Evolutionary conservation across 2,797 vertebrate genomes (phyloP), one percentile per base, ranked within the genome.

Genomic region (Caiman crocodilus): DNA sequence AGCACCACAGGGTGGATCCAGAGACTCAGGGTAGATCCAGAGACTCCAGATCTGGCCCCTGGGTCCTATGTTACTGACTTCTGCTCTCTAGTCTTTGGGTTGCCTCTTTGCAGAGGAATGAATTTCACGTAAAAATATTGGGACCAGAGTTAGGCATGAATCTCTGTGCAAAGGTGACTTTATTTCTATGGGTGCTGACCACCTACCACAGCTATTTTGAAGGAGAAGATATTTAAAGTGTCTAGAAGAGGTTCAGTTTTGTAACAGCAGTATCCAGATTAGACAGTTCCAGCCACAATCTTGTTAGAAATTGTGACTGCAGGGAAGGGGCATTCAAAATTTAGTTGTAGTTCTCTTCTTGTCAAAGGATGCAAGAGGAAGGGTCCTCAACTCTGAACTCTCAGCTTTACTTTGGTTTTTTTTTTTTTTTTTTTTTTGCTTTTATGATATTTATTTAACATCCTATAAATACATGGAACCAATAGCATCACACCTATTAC

Each of bases 151-250:
- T 82, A 75, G n/a, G 84, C 86, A 86, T 1, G 82, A 79, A 32
- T 81, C 8, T 20, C 79, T 64, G 23, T 75, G 88, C 85, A 79
- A 86, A 25, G 2, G 3, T 73, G 7, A 30, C 4, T 15, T 30
- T 3, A 88, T 91, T 83, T 5, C n/a, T 14, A 14, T 50, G 59
- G 50, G 9, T 6, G 7, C 0, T 0, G 55, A 15, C 71, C 11
- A 23, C 0, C 0, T 64, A 28, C 20, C 3, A 5, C 12, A 9
- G 12, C 6, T 73, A 26, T 50, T 26, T 42, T 26, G 35, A 42
- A 14, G 32, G 23, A 50, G 32, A 42, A 5, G 35, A 7, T 65
- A 11, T 86, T 84, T 76, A 30, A 73, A 35, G 35, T 84, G 32
- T 42, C 56, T 42, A 0, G 1, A 0, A 14, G 42, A 90, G 23